Base-by-base conservation (phyloP, 2,113 vertebrate species). In the Sturnus vulgaris region DNA sequence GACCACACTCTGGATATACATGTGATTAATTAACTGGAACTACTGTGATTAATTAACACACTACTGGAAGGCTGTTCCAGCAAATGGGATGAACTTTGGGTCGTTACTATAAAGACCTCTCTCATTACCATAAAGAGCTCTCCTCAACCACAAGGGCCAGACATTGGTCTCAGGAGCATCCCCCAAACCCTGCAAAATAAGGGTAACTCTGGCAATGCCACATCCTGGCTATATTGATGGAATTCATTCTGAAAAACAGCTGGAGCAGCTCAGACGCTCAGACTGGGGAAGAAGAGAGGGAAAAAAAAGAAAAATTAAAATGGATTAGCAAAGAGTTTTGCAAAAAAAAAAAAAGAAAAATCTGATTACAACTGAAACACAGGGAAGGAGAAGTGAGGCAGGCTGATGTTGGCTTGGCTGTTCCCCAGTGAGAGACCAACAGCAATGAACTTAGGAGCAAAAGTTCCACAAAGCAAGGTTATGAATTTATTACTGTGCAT, bases 401-500 rank as follows among this genome's bases (percentile, higher is more conserved):
- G 47, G 39, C 42, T 66, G 60, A 37, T 39, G 61, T 22, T 65
- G 70, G 49, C n/a, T 78, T 42, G 66, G 53, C 49, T 2, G 10
- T 9, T 68, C 49, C 69, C 72, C 10, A 4, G 68, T 59, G 71
- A 77, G 40, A 95, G 44, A 70, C n/a, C 15, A 44, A 40, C 39
- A 63, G 68, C 89, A 90, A 75, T 50, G 90, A 88, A 86, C 82
- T 92, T 50, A 33, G 37, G 49, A 96, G 72, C 42, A 56, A 78
- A 61, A 96, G 52, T 75, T 93, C 30, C 87, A 72, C 53, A 86
- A 79, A 88, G 55, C 65, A 76, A 85, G 47, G 82, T 75, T 87
- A 92, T 65, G 47, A 91, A 92, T 96, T 86, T 78, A 84, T 94
- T 95, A 82, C 30, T 64, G 40, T 39, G 37, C 63, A 50, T 82